These are phyloP conservation scores for Seriola rivoliana DNA, from an alignment of 2,113 vertebrate genomes.

Conservation along the genomic window DNA sequence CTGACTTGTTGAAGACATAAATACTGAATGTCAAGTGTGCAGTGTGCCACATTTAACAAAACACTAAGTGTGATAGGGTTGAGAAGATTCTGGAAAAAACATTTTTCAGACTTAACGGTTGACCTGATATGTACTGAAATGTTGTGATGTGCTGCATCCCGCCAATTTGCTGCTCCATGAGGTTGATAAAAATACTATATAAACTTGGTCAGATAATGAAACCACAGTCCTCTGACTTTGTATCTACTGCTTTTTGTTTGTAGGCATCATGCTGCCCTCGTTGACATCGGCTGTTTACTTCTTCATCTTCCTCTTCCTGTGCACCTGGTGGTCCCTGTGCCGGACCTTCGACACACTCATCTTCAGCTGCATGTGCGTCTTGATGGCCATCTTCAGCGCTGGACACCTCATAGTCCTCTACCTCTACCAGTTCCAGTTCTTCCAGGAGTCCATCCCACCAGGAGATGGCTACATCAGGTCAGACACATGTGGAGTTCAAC, in stretches of 20 bases:
- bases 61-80: too few species aligned
- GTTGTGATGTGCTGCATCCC: too few species aligned
- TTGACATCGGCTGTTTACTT: conserved; percentile 97
- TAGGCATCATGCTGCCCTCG: conserved; percentile 97
- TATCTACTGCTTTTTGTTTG: not conserved
- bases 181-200: too few species aligned
- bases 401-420: conserved; percentile 97
- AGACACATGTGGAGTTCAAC: conserved; percentile 48
- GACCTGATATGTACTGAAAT: not conserved
- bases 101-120: too few species aligned
- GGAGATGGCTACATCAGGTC: conserved; percentile 92
- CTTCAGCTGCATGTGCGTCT: conserved; percentile 98
- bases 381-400: conserved; percentile 97
- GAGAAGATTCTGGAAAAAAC: too few species aligned
- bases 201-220: not conserved
- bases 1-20: too few species aligned
- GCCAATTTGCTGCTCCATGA: too few species aligned
- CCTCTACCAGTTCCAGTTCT: conserved; percentile 98
- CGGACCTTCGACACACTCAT: conserved; percentile 93
- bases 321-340: conserved; percentile 98
- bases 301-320: conserved; percentile 95
- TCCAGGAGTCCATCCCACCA: conserved; percentile 92
- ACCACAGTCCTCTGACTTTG: not conserved
- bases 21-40: too few species aligned
- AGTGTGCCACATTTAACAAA: not conserved